phyloP scores from a whole-genome alignment of 2,113 vertebrate genomes.

The Rana temporaria region DNA sequence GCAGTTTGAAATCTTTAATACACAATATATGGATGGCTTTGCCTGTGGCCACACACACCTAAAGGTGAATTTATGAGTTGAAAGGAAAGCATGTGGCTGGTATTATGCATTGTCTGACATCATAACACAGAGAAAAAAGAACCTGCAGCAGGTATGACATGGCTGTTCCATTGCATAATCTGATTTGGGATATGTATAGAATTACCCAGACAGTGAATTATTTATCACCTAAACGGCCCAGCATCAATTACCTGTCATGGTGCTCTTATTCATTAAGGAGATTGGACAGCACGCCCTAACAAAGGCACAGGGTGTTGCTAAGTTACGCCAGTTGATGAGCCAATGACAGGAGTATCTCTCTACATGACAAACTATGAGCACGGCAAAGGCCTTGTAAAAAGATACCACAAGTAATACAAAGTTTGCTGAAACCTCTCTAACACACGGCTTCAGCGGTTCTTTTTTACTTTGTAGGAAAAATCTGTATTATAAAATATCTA shows the following conservation, averaged over 20 bases:
- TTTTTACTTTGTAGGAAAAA: too few relatives aligned
- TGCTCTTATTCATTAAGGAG: constrained; percentile 94
- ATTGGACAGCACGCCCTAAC: constrained; percentile 82
- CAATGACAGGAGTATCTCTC: constrained; percentile 21
- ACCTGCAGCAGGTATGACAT: constrained; percentile 64
- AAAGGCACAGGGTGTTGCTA: constrained; percentile 77
- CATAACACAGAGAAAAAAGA: constrained; percentile 55
- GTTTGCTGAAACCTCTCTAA: neutral
- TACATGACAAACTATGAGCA: constrained; percentile 39
- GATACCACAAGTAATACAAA: constrained; percentile 23
- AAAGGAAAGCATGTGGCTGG: constrained; percentile 27
- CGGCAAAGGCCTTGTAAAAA: constrained; percentile 36
- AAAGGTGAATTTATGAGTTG: constrained; percentile 1
- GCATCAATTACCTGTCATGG: constrained; percentile 94
- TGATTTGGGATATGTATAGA: constrained; percentile 83
- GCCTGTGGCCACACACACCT: neutral
- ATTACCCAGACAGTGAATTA: constrained; percentile 95
- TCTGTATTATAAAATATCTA: too few relatives aligned
- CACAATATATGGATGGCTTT: neutral
- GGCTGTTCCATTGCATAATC: constrained; percentile 80
- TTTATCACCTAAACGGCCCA: constrained; percentile 85
- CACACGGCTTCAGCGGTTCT: too few relatives aligned
- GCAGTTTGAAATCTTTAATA: too few relatives aligned
- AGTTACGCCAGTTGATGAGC: constrained; percentile 70
- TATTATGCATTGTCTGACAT: constrained; percentile 59